Evolutionary conservation across 1,140 invertebrate genomes (phyloP), one percentile per base, ranked within the genome.

Genomic region (Rhagoletis zephyria): DNA sequence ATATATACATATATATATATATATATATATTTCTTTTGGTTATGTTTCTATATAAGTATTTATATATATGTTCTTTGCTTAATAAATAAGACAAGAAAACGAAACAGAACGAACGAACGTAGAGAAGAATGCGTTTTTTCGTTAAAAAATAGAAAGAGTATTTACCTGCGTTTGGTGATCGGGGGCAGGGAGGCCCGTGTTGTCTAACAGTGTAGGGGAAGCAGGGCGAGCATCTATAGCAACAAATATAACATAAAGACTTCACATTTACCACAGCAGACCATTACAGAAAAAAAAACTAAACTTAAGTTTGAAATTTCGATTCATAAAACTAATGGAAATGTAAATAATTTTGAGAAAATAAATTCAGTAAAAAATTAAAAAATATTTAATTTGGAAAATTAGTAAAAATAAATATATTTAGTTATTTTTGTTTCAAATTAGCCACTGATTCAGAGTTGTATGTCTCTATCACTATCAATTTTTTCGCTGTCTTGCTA

Each of bases 221-320:
- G 92, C 91, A 93, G 92, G 92, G 92, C 92, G 92, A 93, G 92
- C 92, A 93, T 93, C 92, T 93, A 92, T 92, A 94, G 94, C 94
- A 94, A 94, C 94, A 94, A 94, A 94, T 94, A 94, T 94, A 94
- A 94, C 94, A 94, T 94, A 94, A 93, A 94, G 93, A 93, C 92
- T 93, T 92, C 92, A 93, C 92, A 93, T 93, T 93, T 93, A 93
- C 92, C 92, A 93, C 92, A 93, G 92, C 92, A 93, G 92, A 93
- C 92, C 92, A 93, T 92, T 92, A 92, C 91, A 92, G 91, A 92
- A 91, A 92, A 92, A 92, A 90, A n/a, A 67, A 87, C 48, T 65
- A 65, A 88, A 85, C 16, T 67, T 61, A 87, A 81, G 12, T 85
- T 51, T 40, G 9, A 48, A 85, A 3, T 85, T 56, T 61, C 59